Conservation (phyloP, 2,888 invertebrate species). For the Dasysyrphus albostriatus region DNA sequence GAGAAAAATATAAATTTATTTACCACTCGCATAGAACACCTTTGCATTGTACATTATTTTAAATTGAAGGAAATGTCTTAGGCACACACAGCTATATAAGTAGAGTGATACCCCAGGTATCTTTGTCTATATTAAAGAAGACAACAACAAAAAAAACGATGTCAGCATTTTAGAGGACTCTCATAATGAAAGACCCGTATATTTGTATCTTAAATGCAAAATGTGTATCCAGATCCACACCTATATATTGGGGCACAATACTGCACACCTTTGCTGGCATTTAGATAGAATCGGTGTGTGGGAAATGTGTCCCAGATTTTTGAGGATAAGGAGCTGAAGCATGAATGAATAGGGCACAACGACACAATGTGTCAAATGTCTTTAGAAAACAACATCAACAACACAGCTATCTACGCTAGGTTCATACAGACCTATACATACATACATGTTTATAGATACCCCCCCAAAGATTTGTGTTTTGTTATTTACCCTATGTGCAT, state of each 20-base stretch:
- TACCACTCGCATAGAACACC: slow-evolving; percentile 66
- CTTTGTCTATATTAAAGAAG: slow-evolving; percentile 37
- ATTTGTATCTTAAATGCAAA: slow-evolving; percentile 55
- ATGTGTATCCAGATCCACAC: slow-evolving; percentile 23
- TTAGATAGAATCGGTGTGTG: slow-evolving; percentile 18
- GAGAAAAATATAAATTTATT: slow-evolving; percentile 74
- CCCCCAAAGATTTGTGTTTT: slow-evolving; percentile 47
- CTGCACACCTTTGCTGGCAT: slow-evolving; percentile 66
- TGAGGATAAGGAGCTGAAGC: slow-evolving; percentile 62
- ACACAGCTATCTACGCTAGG: not conserved
- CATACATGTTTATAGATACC: not conserved
- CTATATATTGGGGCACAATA: slow-evolving; percentile 50
- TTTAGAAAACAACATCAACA: slow-evolving; percentile 49
- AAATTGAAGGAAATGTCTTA: slow-evolving; percentile 72
- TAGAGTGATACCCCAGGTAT: slow-evolving; percentile 8
- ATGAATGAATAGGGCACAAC: slow-evolving; percentile 64
- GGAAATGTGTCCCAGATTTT: slow-evolving; percentile 60
- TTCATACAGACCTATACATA: not conserved
- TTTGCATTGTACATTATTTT: slow-evolving; percentile 72
- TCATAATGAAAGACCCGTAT: slow-evolving; percentile 52
- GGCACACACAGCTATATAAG: slow-evolving; percentile 29
- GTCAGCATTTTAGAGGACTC: slow-evolving; percentile 71
- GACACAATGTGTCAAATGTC: slow-evolving; percentile 71
- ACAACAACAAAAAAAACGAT: slow-evolving; percentile 51
- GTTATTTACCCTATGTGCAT: slow-evolving; percentile 65